Base-by-base conservation (phyloP, 2,113 vertebrate genomes). In the Amazona guildingii region DNA sequence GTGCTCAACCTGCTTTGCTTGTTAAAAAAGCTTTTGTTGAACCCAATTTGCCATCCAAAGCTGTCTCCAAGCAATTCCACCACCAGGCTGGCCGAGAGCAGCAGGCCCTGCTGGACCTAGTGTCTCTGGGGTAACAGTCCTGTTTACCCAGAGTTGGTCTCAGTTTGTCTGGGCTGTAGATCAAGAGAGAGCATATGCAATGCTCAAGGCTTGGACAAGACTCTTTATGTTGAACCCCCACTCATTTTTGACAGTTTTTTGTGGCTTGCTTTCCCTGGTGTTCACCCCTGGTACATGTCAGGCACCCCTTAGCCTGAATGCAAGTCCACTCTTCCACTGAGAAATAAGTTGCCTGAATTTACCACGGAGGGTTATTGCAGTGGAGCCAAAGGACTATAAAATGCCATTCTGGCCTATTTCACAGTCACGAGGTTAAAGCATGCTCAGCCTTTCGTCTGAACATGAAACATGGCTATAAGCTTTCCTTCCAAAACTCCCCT, bases 51-150 rank as follows among this genome's bases (percentile, higher is more conserved):
- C 35, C 4, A 2, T 67, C 27, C 2, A 1, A 67, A 66, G 57
- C 41, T 7, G 5, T 52, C 35, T 61, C n/a, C 0, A 2, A 61
- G 25, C 9, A 4, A 11, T 7, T 69, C 29, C 12, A 2, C 33
- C 35, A 10, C 8, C 0, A 2, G 55, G 27, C 25, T 1, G 0
- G 16, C 18, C 1, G 0, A 17, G 20, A 28, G 11, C 68, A 84
- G 54, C 27, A 16, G 23, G 31, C 10, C 8, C 39, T 73, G 52
- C 73, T 44, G 44, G 49, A 10, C 6, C 11, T 10, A 17, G 3
- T 3, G 2, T 15, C 23, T 24, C 9, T 0, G 0, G 21, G 14
- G 27, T 17, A 57, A 17, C 46, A 70, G 31, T 4, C 25, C 37
- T 95, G 52, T 21, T 72, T 83, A 23, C 6, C 28, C 21, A 10